Conservation (phyloP, 2,797 vertebrate species). For the Spea hammondii region DNA sequence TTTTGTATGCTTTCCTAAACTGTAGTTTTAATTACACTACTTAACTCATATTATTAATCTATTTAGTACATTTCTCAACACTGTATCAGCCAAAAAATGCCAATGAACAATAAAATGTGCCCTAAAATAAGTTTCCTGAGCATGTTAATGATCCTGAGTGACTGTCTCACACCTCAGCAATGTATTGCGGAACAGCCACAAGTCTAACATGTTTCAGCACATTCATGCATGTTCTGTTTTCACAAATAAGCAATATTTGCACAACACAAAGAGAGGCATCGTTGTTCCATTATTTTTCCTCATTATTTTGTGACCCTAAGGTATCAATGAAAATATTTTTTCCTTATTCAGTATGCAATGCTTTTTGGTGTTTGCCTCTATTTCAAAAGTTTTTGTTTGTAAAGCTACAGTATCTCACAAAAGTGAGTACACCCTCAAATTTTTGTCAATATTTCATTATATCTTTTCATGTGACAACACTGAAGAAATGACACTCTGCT, state of each 20-base stretch:
- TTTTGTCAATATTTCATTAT: too few relatives aligned
- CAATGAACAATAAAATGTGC: too few relatives aligned
- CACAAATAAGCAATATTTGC: slow-evolving; percentile 7
- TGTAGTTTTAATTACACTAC: too few relatives aligned
- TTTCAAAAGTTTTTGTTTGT: slow-evolving; percentile 44
- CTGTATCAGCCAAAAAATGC: too few relatives aligned
- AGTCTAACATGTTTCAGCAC: not conserved
- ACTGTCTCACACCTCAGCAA: slow-evolving; percentile 13
- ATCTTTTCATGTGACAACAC: too few relatives aligned
- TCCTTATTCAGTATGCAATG: slow-evolving; percentile 3
- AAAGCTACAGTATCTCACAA: too few relatives aligned
- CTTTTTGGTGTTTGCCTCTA: slow-evolving; percentile 24
- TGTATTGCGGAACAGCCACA: not conserved
- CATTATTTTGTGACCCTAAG: slow-evolving; percentile 13
- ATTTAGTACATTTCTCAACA: too few relatives aligned
- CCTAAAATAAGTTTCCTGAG: not conserved
- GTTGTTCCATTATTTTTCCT: slow-evolving; percentile 28
- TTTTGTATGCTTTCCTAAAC: too few relatives aligned
- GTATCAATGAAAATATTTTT: slow-evolving; percentile 23
- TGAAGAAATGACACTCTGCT: too few relatives aligned
- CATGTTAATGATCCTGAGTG: not conserved
- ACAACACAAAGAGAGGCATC: not conserved
- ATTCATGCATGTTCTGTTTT: not conserved
- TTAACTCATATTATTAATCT: too few relatives aligned
- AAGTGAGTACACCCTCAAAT: too few relatives aligned